These are phyloP conservation scores for Suillia variegata DNA, from an alignment of 2,888 invertebrate species.

Conservation along the genomic window DNA sequence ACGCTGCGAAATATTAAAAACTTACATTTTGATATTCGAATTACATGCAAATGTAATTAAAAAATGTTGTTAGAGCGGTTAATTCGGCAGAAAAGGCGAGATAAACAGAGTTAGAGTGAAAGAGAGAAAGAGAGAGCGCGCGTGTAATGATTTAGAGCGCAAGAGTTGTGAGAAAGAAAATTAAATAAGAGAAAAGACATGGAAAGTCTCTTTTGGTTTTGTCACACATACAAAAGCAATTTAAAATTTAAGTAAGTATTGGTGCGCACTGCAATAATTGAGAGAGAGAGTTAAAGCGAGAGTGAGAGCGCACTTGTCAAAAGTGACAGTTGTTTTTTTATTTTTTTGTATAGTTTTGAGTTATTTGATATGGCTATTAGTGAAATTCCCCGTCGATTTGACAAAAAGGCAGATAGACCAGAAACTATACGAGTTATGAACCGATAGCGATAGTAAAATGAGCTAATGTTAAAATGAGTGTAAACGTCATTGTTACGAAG, in stretches of 20 bases:
- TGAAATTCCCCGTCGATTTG: conserved; percentile 8
- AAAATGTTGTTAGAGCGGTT: no score
- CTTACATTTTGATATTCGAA: no score
- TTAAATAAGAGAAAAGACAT: background rate
- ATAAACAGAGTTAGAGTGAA: no score
- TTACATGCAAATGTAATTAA: no score
- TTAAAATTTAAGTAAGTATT: background rate
- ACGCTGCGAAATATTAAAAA: no score
- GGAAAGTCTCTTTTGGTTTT: no score
- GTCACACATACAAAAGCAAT: conserved; percentile 11
- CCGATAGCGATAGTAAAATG: no score
- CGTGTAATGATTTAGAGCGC: background rate
- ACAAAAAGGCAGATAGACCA: no score
- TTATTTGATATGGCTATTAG: conserved; percentile 4
- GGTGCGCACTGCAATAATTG: background rate
- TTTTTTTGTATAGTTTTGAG: conserved; percentile 13
- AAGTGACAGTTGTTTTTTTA: conserved; percentile 24
- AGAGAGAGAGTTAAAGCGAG: background rate
- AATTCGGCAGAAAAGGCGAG: no score
- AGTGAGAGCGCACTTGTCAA: conserved; percentile 5
- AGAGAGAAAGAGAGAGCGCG: background rate
- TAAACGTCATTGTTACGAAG: no score
- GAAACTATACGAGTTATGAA: no score
- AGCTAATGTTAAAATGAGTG: no score
- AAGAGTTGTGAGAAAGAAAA: background rate